Evolutionary conservation across 2,888 invertebrate genomes (phyloP).

Genomic region (Lordiphosa andalusiaca): DNA sequence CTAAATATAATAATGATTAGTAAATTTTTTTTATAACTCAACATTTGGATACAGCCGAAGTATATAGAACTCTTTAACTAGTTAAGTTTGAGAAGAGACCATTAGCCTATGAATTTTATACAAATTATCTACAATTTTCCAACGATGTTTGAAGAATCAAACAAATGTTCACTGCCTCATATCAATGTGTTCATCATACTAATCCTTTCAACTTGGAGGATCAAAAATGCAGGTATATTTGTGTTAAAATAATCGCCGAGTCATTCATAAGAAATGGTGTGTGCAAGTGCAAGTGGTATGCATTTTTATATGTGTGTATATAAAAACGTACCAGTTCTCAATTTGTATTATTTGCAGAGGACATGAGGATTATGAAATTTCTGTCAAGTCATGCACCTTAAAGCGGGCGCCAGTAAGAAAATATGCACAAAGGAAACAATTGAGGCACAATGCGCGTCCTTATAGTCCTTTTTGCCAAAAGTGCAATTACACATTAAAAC

Average conservation of each 20-base stretch:
- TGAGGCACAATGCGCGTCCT: slow-evolving; percentile 41
- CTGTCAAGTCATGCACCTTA: slow-evolving; percentile 51
- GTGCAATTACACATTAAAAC: slow-evolving; percentile 62
- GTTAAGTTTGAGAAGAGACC: too few species aligned
- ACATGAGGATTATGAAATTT: slow-evolving; percentile 23
- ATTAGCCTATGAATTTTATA: too few species aligned
- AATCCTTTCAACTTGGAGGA: too few species aligned
- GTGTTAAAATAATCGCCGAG: slow-evolving; percentile 16
- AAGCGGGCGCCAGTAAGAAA: slow-evolving; percentile 32
- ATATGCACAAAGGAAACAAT: slow-evolving; percentile 53
- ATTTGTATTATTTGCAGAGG: slow-evolving; percentile 7
- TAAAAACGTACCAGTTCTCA: not conserved
- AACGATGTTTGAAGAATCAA: too few species aligned
- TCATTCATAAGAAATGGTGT: slow-evolving; percentile 1
- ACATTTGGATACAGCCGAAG: too few species aligned
- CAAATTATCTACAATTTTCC: too few species aligned
- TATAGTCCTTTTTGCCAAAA: slow-evolving; percentile 21
- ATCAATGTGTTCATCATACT: too few species aligned
- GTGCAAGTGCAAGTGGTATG: slow-evolving; percentile 3
- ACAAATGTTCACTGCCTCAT: too few species aligned
- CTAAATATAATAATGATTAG: too few species aligned
- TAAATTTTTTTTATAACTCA: too few species aligned
- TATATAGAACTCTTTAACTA: too few species aligned
- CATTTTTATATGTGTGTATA: slow-evolving; percentile 4
- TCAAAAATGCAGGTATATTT: slow-evolving; percentile 25